Evolutionary conservation across 53 echinoderm and acorn worm species (phyloP).

Genomic region (Arbacia lixula): DNA sequence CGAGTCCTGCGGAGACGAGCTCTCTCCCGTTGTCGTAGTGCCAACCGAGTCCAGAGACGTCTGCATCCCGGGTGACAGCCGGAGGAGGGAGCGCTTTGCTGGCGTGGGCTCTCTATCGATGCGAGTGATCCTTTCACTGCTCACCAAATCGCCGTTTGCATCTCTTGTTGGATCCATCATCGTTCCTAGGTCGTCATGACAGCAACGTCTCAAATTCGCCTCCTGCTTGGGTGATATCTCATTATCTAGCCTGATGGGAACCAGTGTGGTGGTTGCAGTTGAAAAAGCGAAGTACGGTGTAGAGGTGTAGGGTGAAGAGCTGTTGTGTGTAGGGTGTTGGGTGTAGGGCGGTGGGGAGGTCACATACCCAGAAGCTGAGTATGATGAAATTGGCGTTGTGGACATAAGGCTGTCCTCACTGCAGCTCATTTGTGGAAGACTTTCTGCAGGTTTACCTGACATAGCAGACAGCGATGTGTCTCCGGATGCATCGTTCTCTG

Average conservation of each 20-base stretch:
- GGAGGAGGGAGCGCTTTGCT: neutral
- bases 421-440: neutral
- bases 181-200: neutral
- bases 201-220: neutral
- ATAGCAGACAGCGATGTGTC: too few species aligned
- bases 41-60: slow-evolving; percentile 5
- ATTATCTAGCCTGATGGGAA: neutral
- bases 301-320: neutral
- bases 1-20: slow-evolving; percentile 20
- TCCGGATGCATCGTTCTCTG: too few species aligned
- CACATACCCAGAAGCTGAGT: slow-evolving; percentile 20
- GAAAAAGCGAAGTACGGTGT: neutral
- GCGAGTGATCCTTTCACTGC: neutral
- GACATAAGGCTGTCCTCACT: neutral
- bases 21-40: neutral
- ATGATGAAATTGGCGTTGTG: neutral
- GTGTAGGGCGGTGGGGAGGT: slow-evolving; percentile 12
- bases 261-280: slow-evolving; percentile 1
- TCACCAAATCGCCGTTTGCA: too few species aligned
- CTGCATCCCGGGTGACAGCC: neutral
- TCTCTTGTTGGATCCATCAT: neutral
- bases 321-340: neutral
- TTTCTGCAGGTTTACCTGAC: too few species aligned
- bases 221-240: neutral
- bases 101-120: neutral